Evolutionary conservation across 1,140 invertebrate genomes (phyloP), one percentile per base, ranked within the genome.

Genomic region (Rhopalosiphum padi): DNA sequence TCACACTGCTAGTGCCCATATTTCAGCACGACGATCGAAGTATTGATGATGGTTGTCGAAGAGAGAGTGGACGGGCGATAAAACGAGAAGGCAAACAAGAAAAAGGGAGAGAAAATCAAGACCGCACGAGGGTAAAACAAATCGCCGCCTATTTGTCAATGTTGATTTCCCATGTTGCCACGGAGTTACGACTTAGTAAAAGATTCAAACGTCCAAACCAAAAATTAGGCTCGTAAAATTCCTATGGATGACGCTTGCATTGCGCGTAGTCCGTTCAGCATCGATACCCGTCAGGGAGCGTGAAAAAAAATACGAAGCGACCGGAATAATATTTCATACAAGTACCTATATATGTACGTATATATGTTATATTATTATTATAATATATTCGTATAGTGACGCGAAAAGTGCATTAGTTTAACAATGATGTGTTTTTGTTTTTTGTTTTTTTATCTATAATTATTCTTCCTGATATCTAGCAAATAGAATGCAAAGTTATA

Each of bases 91-190:
- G 22, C 18, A 35, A 55, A 41, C 41, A 41, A 41, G 8, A 55
- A 41, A 22, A 15, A 11, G 35, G 41, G 30, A 7, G 46, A 35
- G 41, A 35, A 77, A 30, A 68, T 25, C 23, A n/a, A 60, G 51
- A 55, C n/a, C 37, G 1, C 37, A 41, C 3, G 22, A 11, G 41
- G 37, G 30, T 1, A 25, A 60, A 90, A 55, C 87, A 41, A 89
- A 89, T 53, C 7, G 55, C 22, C 21, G 25, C 43, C 68, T 21
- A 92, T 92, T 92, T 35, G 43, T 92, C 90, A 92, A 92, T 77
- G 43, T 83, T 92, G 68, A 92, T 92, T 92, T 92, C 90, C 90
- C 90, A 92, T 92, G 90, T 92, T 23, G 43, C 68, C 35, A 21
- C 11, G 0, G 11, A 92, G 35, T 92, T 92, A 92, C 68, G 90